Evolutionary conservation across 2,888 invertebrate genomes (phyloP).

Genomic region (Nyleta sp.): DNA sequence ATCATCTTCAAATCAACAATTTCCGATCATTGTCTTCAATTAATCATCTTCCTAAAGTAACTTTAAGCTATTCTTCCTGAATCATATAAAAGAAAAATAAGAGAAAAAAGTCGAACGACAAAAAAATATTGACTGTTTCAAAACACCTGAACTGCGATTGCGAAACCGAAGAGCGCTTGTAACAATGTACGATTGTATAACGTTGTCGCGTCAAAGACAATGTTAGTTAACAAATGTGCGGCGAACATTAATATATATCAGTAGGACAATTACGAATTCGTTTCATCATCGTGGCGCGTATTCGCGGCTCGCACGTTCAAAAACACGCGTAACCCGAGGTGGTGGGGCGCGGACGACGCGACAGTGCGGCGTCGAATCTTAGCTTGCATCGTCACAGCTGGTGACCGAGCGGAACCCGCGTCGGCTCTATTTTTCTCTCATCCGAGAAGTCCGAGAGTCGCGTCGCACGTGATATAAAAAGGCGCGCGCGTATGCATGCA

Average conservation of each 20-base stretch:
- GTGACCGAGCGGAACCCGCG: constrained; percentile 57
- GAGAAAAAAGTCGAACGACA: too few species aligned
- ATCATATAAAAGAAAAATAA: too few species aligned
- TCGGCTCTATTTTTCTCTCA: constrained; percentile 60
- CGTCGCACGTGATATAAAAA: constrained; percentile 58
- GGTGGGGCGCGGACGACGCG: constrained; percentile 53
- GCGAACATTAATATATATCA: constrained; percentile 24
- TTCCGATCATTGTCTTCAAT: too few species aligned
- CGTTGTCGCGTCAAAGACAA: constrained; percentile 3
- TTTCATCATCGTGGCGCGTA: constrained; percentile 18
- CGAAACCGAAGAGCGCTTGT: too few species aligned
- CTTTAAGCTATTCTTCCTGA: too few species aligned
- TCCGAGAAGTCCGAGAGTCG: constrained; percentile 41
- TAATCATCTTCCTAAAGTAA: too few species aligned
- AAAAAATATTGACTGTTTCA: too few species aligned
- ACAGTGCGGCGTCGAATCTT: constrained; percentile 62
- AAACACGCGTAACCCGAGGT: constrained; percentile 39
- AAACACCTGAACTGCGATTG: too few species aligned
- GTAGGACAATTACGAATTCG: constrained; percentile 22
- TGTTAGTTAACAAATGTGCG: constrained; percentile 10
- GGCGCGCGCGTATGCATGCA: constrained; percentile 43
- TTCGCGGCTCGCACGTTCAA: constrained; percentile 19
- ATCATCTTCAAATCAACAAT: too few species aligned
- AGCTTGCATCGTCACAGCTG: constrained; percentile 61
- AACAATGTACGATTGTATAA: background rate